These are phyloP conservation scores for Drosophila rufa DNA, from an alignment of 1,140 invertebrate species.

Conservation along the genomic window DNA sequence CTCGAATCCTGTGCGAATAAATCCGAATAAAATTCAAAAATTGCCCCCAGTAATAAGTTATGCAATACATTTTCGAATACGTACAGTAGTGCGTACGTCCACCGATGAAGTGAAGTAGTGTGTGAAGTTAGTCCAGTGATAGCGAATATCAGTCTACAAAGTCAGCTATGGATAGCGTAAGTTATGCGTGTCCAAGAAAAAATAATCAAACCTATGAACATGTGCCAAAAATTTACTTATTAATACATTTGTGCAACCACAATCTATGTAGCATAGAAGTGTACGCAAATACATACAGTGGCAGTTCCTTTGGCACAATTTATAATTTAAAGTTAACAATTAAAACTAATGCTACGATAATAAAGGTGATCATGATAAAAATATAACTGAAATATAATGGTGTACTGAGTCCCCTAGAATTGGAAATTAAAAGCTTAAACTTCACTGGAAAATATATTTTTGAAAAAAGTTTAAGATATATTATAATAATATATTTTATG, in stretches of 20 bases:
- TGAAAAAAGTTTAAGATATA: not conserved
- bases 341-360: not conserved
- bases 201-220: slow-evolving; percentile 20
- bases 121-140: slow-evolving; percentile 44
- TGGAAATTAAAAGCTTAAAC: not conserved
- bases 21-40: slow-evolving; percentile 24
- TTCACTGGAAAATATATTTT: not conserved
- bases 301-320: not conserved
- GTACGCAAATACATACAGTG: slow-evolving; percentile 23
- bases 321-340: slow-evolving; percentile 5
- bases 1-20: slow-evolving; percentile 23
- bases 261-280: not conserved
- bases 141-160: slow-evolving; percentile 21
- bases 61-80: slow-evolving; percentile 53
- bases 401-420: not conserved
- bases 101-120: slow-evolving; percentile 17
- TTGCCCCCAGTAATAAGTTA: slow-evolving; percentile 53
- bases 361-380: not conserved
- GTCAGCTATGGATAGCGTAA: slow-evolving; percentile 49
- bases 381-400: not conserved
- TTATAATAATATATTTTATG: not conserved
- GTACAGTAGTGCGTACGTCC: slow-evolving; percentile 31
- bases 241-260: slow-evolving; percentile 44
- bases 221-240: slow-evolving; percentile 54
- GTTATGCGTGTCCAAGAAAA: slow-evolving; percentile 40